These are phyloP conservation scores for Gymnodraco acuticeps DNA, from an alignment of 2,797 vertebrate genomes.

Conservation along the genomic window DNA sequence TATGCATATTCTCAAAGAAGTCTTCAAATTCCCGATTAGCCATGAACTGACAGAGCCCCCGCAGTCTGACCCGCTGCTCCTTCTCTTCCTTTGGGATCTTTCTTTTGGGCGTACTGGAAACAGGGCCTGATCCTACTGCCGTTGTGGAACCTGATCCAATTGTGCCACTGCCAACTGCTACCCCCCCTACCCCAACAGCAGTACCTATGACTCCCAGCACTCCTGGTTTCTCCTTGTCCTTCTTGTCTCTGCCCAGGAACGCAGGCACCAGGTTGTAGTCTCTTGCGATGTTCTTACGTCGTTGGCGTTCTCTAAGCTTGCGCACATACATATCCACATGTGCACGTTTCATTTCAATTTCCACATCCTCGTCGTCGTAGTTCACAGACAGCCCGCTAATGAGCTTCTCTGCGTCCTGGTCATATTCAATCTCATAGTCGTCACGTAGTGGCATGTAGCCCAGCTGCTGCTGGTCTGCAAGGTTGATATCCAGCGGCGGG, in stretches of 20 bases:
- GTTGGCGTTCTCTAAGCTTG: conserved; percentile 93
- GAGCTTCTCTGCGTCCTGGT: conserved; percentile 96
- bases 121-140: conserved; percentile 35
- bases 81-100: conserved; percentile 97
- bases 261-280: conserved; percentile 95
- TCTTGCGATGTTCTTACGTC: conserved; percentile 95
- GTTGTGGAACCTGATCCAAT: conserved; percentile 38
- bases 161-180: conserved; percentile 4
- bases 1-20: conserved; percentile 97
- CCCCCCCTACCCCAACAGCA: conserved; percentile 31
- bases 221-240: conserved; percentile 88
- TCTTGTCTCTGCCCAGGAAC: conserved; percentile 94
- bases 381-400: conserved; percentile 97
- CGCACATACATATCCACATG: conserved; percentile 99
- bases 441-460: conserved; percentile 98
- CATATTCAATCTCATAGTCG: conserved; percentile 97
- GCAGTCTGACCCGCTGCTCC: conserved; percentile 90
- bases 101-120: conserved; percentile 82
- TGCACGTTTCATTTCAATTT: conserved; percentile 95
- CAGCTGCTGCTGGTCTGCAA: conserved; percentile 95
- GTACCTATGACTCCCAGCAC: conserved; percentile 47
- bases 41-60: conserved; percentile 97
- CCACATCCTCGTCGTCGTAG: conserved; percentile 97
- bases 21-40: conserved; percentile 95
- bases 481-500: conserved; percentile 92